phyloP scores from a whole-genome alignment of 2,888 invertebrate genomes.

The Nipponacmea schrenckii region DNA sequence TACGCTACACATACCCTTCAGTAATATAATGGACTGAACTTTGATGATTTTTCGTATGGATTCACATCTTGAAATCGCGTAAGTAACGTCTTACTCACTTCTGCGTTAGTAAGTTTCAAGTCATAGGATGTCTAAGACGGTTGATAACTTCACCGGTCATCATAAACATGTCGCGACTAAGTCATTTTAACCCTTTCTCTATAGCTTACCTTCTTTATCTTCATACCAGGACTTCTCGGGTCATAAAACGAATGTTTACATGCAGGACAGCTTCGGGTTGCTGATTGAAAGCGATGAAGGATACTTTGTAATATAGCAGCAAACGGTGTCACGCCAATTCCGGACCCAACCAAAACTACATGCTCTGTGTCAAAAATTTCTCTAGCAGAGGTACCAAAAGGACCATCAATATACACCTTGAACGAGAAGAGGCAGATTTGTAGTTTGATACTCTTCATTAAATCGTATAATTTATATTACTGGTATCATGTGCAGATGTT shows the following conservation, averaged over 20 bases:
- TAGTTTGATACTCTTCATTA: not conserved
- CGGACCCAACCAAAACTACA: conserved; percentile 92
- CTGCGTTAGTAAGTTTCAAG: too few relatives aligned
- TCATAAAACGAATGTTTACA: conserved; percentile 86
- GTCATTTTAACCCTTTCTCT: too few relatives aligned
- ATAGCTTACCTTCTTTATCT: not conserved
- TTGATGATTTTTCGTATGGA: too few relatives aligned
- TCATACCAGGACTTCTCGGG: conserved; percentile 66
- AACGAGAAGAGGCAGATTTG: conserved; percentile 6
- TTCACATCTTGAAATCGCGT: too few relatives aligned
- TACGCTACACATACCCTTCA: too few relatives aligned
- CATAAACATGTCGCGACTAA: too few relatives aligned
- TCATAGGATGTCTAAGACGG: too few relatives aligned
- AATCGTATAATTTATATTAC: too few relatives aligned
- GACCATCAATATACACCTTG: conserved; percentile 92
- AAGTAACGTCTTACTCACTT: too few relatives aligned
- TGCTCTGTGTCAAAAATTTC: conserved; percentile 95
- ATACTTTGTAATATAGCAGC: conserved; percentile 93
- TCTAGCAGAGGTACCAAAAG: conserved; percentile 93
- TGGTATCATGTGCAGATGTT: too few relatives aligned
- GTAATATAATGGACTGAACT: too few relatives aligned
- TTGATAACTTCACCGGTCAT: too few relatives aligned
- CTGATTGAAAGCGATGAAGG: conserved; percentile 91
- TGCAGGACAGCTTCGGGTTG: conserved; percentile 83
- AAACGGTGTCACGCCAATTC: conserved; percentile 96